Base-by-base conservation (phyloP, 2,113 vertebrate species). In the Gadus macrocephalus region DNA sequence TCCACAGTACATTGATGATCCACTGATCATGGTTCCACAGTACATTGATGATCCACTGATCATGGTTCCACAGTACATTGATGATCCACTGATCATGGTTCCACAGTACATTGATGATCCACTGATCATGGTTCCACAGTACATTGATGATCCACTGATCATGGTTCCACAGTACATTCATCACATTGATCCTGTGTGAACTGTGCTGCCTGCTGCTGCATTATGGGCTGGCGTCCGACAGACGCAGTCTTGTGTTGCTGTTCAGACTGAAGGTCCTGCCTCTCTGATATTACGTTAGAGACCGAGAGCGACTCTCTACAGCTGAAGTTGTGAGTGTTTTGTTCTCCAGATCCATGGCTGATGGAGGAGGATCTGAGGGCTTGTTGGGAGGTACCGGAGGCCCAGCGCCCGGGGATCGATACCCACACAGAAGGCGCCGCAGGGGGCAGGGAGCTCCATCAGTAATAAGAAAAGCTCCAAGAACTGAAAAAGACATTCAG, bases 381-480 rank as follows among this genome's bases (percentile, higher is more conserved):
- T 89, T 84, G 55, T 83, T 86, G 86, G 85, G 82, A 67, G 82
- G 82, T 84, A 87, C 86, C 84, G 85, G 87, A 85, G 84, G 74
- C 88, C 80, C 81, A 83, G 77, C 88, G 83, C 83, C 85, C 77
- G 74, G 59, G 68, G 83, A 91, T 93, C 91, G 83, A 92, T 92
- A 84, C 62, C 87, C 76, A 80, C 77, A 78, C 86, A 89, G 89
- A 84, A 88, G 88, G 79, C 89, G 87, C 15, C 55, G 84, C 77
- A 81, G 85, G 88, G 77, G 84, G 81, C 69, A 65, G 72, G 71
- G 78, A 78, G 82, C 71, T 69, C 66, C 81, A 91, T 92, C 91
- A 76, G 92, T 92, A 86, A 90, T 89, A 91, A 92, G 89, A 88
- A 90, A 86, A 92, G 91, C 91, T 92, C 82, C 83, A 89, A 78